Percentiles rank a stretch among this genome's conserved stretches.
phyloP scores from a whole-genome alignment of 2,113 vertebrate species.

The Cyprinodon brontotheroides region DNA sequence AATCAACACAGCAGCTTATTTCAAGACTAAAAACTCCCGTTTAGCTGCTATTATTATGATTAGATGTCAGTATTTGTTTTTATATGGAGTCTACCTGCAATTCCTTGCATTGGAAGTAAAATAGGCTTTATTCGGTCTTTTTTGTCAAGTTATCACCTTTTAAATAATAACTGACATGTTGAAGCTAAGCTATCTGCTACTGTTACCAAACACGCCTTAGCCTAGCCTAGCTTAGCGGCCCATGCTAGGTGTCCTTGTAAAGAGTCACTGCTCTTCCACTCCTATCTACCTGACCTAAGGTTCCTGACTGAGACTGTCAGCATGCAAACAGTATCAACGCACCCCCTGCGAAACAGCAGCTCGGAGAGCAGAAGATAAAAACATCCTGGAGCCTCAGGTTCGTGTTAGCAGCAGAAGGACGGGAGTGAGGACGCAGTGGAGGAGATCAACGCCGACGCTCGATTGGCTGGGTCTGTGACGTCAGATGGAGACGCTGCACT shows the following conservation, averaged over 20 bases:
- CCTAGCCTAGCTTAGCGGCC: constrained; percentile 47
- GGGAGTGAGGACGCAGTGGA: constrained; percentile 37
- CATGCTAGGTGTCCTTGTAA: constrained; percentile 74
- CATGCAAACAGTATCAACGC: constrained; percentile 5
- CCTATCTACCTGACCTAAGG: fast-evolving
- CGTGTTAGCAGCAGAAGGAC: constrained; percentile 34
- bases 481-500: background rate
- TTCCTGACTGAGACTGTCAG: background rate
- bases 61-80: background rate
- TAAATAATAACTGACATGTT: background rate
- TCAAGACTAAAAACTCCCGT: background rate
- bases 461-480: constrained; percentile 67
- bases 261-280: constrained; percentile 56
- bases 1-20: background rate
- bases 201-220: background rate
- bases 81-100: background rate
- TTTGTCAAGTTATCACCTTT: background rate
- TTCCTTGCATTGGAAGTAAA: background rate
- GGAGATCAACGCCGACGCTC: constrained; percentile 55
- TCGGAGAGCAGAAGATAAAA: constrained; percentile 72
- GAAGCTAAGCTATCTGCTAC: background rate
- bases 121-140: background rate
- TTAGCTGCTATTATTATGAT: background rate
- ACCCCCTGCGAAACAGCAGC: constrained; percentile 76
- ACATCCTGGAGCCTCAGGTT: constrained; percentile 64